Base-by-base conservation (phyloP, 2,888 invertebrate species). In the Mantis religiosa region DNA sequence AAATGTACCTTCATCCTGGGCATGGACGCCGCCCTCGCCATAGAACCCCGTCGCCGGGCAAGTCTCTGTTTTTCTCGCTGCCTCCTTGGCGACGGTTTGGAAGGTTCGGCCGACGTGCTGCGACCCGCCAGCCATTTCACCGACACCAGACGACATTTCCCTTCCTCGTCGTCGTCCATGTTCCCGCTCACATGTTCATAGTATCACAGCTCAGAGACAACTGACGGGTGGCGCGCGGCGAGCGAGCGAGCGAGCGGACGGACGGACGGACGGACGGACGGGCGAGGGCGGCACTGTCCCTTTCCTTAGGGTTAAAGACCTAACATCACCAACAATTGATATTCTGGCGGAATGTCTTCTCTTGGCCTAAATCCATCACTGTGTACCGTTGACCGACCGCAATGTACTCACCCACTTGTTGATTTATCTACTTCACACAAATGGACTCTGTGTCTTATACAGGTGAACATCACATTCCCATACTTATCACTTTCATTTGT, bases 1-100 rank as follows among this genome's bases (percentile, higher is more conserved):
- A n/a, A n/a, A n/a, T n/a, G 7, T 82, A 90, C 90, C 87, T 92
- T 91, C 87, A 92, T 91, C 90, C 93, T 92, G 15, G 93, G 93
- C 89, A 93, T 92, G 88, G 93, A 93, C 4, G 93, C 92, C 27
- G 93, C 93, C 90, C 93, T 92, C n/a, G 92, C 92, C 91, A 92
- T 92, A 90, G 93, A 92, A 87, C 92, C 92, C 20, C 93, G 92
- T 27, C 93, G 91, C 82, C 93, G 90, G 14, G 93, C 91, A 87
- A 93, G 91, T 89, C 93, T 91, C 54, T 93, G 93, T 4, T 93
- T 91, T 89, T 93, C 93, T 84, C 93, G 91, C 90, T 93, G 93
- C 54, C 89, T 34, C 82, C 87, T 87, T 8, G 30, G 54, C 6
- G 54, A 71, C 20, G 54, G 87, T 15, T 34, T 81, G n/a, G 28